Conservation (phyloP, 1,140 invertebrate genomes). For the Drosophila quadrilineata region DNA sequence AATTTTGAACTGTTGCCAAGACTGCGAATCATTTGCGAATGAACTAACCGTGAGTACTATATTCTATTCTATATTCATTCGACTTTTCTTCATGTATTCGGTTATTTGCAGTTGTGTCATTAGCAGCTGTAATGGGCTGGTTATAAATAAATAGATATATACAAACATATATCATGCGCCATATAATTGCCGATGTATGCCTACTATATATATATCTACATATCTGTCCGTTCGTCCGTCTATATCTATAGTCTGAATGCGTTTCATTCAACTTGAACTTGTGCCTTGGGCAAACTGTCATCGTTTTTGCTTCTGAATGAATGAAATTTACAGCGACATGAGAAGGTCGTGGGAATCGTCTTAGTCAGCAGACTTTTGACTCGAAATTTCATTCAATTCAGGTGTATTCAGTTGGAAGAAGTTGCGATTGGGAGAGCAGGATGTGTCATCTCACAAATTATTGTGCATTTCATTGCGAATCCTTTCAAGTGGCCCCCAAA, state of each 20-base stretch:
- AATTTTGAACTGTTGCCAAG: slow-evolving; percentile 16
- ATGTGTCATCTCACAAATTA: slow-evolving; percentile 73
- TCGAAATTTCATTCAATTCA: slow-evolving; percentile 10
- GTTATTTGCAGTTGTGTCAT: no score
- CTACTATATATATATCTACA: no score
- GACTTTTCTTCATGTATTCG: no score
- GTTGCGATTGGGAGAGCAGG: slow-evolving; percentile 32
- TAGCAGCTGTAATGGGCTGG: slow-evolving; percentile 50
- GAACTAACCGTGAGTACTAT: no score
- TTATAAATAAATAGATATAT: slow-evolving; percentile 61
- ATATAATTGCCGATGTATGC: slow-evolving; percentile 5
- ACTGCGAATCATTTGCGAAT: slow-evolving; percentile 13
- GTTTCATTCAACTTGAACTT: slow-evolving; percentile 77
- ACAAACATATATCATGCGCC: neutral
- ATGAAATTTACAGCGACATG: slow-evolving; percentile 35
- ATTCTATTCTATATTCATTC: no score
- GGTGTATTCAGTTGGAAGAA: slow-evolving; percentile 53
- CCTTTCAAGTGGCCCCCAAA: slow-evolving; percentile 30
- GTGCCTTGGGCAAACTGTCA: slow-evolving; percentile 42
- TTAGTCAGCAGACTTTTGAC: slow-evolving; percentile 21
- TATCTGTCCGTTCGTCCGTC: no score
- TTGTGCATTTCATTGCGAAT: slow-evolving; percentile 67
- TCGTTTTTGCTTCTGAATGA: slow-evolving; percentile 52
- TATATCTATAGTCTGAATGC: neutral
- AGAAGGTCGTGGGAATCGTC: slow-evolving; percentile 17